Evolutionary conservation across 2,113 vertebrate genomes (phyloP).

Genomic region (Sclerurus mexicanus): DNA sequence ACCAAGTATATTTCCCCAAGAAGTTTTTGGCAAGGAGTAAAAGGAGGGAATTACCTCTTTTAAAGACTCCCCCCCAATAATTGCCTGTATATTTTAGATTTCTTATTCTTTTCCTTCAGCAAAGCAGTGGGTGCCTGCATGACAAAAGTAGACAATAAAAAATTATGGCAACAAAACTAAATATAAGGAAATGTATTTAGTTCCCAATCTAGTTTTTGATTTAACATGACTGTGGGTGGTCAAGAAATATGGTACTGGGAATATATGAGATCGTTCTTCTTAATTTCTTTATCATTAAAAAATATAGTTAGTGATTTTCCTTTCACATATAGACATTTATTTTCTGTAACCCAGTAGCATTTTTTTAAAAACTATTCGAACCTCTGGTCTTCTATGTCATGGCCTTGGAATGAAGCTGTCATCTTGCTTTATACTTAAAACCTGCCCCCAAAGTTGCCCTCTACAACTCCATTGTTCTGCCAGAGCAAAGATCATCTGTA

Average conservation of each 20-base stretch:
- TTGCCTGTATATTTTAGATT: neutral
- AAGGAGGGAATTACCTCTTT: neutral
- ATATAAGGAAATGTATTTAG: neutral
- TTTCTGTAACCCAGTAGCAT: neutral
- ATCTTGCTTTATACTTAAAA: neutral
- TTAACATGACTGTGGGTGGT: neutral
- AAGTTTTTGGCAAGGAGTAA: neutral
- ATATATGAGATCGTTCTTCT: neutral
- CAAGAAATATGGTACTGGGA: neutral
- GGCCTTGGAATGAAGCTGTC: neutral
- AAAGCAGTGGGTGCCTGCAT: neutral
- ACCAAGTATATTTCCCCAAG: neutral
- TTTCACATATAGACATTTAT: neutral
- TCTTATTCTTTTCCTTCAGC: neutral
- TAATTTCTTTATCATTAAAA: neutral
- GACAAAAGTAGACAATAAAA: neutral
- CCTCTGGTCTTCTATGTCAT: neutral
- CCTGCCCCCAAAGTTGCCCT: neutral
- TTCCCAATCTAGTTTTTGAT: neutral
- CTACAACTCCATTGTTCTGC: neutral
- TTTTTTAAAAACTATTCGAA: neutral
- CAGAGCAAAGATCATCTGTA: neutral
- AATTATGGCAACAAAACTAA: neutral
- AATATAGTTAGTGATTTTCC: neutral
- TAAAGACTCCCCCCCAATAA: neutral